phyloP scores from a whole-genome alignment of 1,140 invertebrate species.

The Papilio polyxenes region DNA sequence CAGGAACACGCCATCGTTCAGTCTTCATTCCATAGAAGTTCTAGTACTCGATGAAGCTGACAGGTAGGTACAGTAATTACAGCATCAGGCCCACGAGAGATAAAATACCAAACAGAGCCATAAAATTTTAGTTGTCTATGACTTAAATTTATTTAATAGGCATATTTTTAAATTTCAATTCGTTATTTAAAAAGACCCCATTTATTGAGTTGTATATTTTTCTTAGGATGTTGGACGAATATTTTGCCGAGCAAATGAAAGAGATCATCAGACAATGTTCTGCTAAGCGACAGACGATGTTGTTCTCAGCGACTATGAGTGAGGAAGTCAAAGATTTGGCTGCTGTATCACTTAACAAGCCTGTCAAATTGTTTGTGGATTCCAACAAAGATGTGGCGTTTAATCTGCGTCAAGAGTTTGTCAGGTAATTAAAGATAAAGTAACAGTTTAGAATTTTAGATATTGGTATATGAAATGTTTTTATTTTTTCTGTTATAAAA shows the following conservation, averaged over 20 bases:
- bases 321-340: conserved; percentile 97
- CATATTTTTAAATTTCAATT: too few species aligned
- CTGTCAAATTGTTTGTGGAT: conserved; percentile 96
- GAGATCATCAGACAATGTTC: conserved; percentile 96
- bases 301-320: conserved; percentile 99
- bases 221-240: conserved; percentile 97
- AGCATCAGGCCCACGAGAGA: neutral
- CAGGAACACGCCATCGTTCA: conserved; percentile 97
- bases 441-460: neutral
- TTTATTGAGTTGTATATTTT: neutral
- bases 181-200: too few species aligned
- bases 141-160: too few species aligned
- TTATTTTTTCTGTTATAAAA: too few species aligned
- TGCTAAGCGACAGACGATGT: conserved; percentile 95
- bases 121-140: too few species aligned
- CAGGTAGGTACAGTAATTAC: conserved; percentile 79
- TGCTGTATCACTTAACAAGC: conserved; percentile 93
- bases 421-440: conserved; percentile 82
- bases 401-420: conserved; percentile 97
- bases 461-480: too few species aligned
- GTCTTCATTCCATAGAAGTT: conserved; percentile 94
- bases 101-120: neutral
- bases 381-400: conserved; percentile 97
- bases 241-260: conserved; percentile 99
- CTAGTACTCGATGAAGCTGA: conserved; percentile 97